Conservation (phyloP, 2,113 vertebrate genomes). For the Cyprinodon brontotheroides region DNA sequence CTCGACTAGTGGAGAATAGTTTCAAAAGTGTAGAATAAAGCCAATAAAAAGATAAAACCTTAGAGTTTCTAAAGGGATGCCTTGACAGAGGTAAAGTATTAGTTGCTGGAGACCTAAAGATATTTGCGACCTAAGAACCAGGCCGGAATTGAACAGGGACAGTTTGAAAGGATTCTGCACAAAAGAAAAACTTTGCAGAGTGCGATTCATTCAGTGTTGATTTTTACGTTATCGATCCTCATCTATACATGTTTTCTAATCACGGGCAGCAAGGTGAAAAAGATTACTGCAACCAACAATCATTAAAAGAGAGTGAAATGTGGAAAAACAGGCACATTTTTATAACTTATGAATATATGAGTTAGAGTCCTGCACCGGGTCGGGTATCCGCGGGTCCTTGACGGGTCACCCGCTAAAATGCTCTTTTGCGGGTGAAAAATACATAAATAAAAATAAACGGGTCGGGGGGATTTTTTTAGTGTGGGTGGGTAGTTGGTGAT, state of each 20-base stretch:
- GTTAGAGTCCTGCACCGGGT: no score
- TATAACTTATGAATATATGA: no score
- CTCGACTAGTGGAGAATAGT: constrained; percentile 8
- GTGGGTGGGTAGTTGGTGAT: no score
- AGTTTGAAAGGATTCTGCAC: not conserved
- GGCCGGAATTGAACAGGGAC: not conserved
- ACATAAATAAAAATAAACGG: no score
- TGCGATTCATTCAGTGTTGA: not conserved
- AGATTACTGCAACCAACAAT: not conserved
- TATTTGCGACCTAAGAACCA: not conserved
- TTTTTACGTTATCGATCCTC: not conserved
- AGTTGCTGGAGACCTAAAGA: not conserved
- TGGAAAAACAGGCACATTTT: no score
- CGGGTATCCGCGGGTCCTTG: no score
- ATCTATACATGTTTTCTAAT: constrained; percentile 1
- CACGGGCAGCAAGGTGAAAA: constrained; percentile 8
- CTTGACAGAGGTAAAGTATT: not conserved
- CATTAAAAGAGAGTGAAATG: no score
- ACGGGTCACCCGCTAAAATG: no score
- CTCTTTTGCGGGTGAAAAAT: no score
- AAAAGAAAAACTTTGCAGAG: not conserved
- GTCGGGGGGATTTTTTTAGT: no score
- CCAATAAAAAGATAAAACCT: constrained; percentile 12
- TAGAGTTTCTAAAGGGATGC: not conserved
- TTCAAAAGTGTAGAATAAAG: constrained; percentile 1